These are phyloP conservation scores for Eucera pruinosa DNA, from an alignment of 2,888 invertebrate genomes.

Conservation along the genomic window DNA sequence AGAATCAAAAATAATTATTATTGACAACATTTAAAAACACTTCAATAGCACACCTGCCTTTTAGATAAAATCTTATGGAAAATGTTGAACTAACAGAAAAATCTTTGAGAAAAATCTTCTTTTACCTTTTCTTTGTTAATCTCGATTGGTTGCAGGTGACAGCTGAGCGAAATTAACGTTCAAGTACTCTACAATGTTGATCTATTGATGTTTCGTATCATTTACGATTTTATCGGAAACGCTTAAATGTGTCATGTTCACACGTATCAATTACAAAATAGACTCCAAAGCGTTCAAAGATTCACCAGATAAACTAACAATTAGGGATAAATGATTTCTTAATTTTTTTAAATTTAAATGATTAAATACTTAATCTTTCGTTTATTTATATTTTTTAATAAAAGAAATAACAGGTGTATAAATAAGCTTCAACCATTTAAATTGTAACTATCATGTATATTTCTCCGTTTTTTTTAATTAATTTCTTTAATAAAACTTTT, in stretches of 20 bases:
- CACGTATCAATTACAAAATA: background rate
- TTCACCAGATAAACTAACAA: background rate
- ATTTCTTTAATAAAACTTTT: no score
- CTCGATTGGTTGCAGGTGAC: slow-evolving; percentile 2
- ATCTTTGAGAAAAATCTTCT: background rate
- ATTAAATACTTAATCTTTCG: no score
- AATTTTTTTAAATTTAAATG: no score
- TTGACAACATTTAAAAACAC: slow-evolving; percentile 43
- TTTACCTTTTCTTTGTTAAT: background rate
- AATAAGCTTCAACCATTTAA: no score
- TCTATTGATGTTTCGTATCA: background rate
- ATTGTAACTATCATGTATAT: no score
- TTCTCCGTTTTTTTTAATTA: no score
- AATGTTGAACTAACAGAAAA: background rate
- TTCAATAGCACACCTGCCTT: slow-evolving; percentile 60
- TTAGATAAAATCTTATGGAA: slow-evolving; percentile 13
- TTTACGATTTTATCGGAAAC: background rate
- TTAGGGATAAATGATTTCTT: no score
- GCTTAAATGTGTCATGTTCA: background rate
- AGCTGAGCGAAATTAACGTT: background rate
- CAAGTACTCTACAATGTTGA: no score
- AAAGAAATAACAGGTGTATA: no score
- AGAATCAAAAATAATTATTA: slow-evolving; percentile 42
- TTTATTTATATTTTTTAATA: no score
- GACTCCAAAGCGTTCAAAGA: background rate